Percentiles rank a stretch among this genome's conserved stretches.
These are phyloP conservation scores for Lethenteron camtschaticum DNA, from an alignment of 2,113 vertebrate species.

Conservation along the genomic window DNA sequence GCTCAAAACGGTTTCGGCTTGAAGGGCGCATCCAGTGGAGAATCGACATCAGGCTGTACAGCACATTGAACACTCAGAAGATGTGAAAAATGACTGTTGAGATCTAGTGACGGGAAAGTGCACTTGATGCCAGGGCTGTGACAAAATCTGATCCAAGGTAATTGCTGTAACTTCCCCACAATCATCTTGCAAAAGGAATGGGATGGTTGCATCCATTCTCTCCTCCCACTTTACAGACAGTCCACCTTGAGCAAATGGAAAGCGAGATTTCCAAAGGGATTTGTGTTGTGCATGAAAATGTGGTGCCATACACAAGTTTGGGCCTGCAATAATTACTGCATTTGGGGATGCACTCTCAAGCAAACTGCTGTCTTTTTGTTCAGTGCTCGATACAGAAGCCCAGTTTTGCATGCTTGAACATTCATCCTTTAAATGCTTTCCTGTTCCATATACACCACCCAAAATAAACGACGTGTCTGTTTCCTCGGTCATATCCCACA, in stretches of 20 bases:
- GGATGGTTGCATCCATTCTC: neutral
- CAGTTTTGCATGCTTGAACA: neutral
- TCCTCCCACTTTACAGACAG: constrained; percentile 2
- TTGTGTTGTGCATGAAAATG: neutral
- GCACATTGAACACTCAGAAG: constrained; percentile 96
- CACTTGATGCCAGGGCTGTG: constrained; percentile 50
- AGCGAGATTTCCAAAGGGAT: constrained; percentile 3
- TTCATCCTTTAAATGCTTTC: constrained; percentile 29
- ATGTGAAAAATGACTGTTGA: constrained; percentile 89
- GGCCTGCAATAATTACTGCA: neutral
- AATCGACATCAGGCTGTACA: constrained; percentile 79
- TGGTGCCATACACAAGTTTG: constrained; percentile 4
- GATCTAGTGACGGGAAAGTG: constrained; percentile 74
- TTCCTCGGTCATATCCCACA: constrained; percentile 56
- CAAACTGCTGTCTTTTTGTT: neutral
- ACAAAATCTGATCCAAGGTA: neutral
- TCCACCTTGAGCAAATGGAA: constrained; percentile 5
- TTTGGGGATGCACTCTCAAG: no score
- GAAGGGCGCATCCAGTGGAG: constrained; percentile 76
- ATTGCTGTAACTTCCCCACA: neutral
- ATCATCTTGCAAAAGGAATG: constrained; percentile 1
- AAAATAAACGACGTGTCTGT: constrained; percentile 73
- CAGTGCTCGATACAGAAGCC: neutral
- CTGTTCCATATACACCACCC: constrained; percentile 89
- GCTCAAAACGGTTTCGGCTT: constrained; percentile 88